A percentile compares a stretch with the other conserved stretches of the same genome.
These are phyloP conservation scores for Brachionus koreanus DNA, from an alignment of 1,140 invertebrate species.

Conservation along the genomic window DNA sequence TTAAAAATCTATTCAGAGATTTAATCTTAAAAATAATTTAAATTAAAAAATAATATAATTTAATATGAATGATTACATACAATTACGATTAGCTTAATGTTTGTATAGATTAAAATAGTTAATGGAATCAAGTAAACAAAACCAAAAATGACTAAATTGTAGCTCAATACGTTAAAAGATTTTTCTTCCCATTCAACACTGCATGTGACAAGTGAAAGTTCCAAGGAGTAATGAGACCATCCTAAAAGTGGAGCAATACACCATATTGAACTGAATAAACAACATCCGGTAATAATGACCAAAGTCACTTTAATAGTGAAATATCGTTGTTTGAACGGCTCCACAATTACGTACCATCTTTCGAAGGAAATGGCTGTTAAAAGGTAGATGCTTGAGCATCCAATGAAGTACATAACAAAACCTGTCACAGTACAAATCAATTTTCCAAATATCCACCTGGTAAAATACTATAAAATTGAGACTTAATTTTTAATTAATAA, in stretches of 20 bases:
- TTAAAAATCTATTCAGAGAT: not conserved
- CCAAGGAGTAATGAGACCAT: slow-evolving; percentile 30
- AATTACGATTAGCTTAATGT: slow-evolving; percentile 3
- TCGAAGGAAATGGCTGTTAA: slow-evolving; percentile 15
- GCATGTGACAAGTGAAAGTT: not conserved
- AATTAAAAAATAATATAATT: not conserved
- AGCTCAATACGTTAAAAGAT: slow-evolving; percentile 19
- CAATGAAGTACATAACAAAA: slow-evolving; percentile 42
- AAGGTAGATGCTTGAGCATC: slow-evolving; percentile 34
- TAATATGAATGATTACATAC: not conserved
- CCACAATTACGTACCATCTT: slow-evolving; percentile 19
- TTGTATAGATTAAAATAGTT: not conserved
- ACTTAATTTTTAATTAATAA: not conserved
- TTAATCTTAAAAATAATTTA: slow-evolving; percentile 24
- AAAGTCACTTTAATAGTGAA: slow-evolving; percentile 19
- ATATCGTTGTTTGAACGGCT: slow-evolving; percentile 11
- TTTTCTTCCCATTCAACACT: slow-evolving; percentile 37
- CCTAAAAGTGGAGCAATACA: not conserved
- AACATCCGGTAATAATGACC: not conserved
- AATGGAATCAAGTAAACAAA: slow-evolving; percentile 25
- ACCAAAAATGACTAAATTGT: slow-evolving; percentile 12
- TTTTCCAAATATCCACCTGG: slow-evolving; percentile 9
- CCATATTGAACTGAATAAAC: not conserved
- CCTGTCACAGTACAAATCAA: not conserved
- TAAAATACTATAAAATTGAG: not conserved